A percentile compares a stretch with the other conserved stretches of the same genome.
These are phyloP conservation scores for Cyclopterus lumpus DNA, from an alignment of 2,797 vertebrate genomes.

Conservation along the genomic window DNA sequence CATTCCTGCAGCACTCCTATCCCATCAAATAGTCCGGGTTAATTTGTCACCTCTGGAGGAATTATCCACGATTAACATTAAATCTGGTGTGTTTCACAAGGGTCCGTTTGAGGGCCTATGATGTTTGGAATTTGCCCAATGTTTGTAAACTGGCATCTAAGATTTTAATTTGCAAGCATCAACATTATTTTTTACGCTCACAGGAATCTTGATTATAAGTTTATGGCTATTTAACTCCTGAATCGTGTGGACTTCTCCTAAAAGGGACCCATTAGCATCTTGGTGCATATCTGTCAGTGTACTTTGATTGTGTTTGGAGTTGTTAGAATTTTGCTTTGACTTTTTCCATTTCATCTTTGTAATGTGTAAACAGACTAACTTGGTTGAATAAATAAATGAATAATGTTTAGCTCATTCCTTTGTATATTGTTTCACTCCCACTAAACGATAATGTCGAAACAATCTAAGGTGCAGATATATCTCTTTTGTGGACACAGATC, in stretches of 20 bases:
- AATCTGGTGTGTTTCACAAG: conserved; percentile 8
- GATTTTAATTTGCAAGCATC: neutral
- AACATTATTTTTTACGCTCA: neutral
- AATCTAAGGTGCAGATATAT: neutral
- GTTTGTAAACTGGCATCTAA: neutral
- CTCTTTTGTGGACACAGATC: neutral
- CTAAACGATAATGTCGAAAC: neutral
- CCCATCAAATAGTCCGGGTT: neutral
- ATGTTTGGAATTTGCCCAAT: neutral
- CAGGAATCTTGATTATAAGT: neutral
- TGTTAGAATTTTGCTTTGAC: neutral
- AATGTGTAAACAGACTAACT: neutral
- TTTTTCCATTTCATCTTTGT: neutral
- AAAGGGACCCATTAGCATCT: neutral
- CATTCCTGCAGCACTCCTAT: neutral
- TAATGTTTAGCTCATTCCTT: neutral
- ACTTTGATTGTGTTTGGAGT: neutral
- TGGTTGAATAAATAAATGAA: neutral
- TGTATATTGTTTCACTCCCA: neutral
- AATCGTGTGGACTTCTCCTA: neutral
- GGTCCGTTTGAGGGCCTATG: neutral
- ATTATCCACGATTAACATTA: neutral
- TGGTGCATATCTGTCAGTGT: neutral
- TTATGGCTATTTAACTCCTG: neutral
- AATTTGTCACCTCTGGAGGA: neutral